These are phyloP conservation scores for Periplaneta americana DNA, from an alignment of 1,140 invertebrate genomes.

Conservation along the genomic window DNA sequence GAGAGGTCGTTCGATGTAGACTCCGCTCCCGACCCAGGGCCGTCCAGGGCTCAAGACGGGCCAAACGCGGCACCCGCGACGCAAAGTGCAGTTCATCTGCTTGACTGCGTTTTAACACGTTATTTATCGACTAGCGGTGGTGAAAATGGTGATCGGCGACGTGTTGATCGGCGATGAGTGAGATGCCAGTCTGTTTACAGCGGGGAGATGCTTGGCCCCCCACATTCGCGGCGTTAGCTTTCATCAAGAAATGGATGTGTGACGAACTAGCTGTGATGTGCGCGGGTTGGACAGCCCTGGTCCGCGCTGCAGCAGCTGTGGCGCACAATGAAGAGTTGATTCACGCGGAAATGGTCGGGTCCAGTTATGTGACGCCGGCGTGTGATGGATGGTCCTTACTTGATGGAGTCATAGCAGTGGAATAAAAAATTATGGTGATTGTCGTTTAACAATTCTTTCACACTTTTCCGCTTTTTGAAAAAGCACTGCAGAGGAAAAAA, in stretches of 20 bases:
- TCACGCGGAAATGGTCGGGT: conserved; percentile 13
- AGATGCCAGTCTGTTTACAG: too few relatives aligned
- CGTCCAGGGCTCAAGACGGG: too few relatives aligned
- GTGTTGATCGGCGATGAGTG: background rate
- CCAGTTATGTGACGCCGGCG: background rate
- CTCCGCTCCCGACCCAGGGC: background rate
- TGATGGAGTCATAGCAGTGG: background rate
- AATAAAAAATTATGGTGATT: conserved; percentile 8
- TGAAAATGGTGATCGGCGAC: background rate
- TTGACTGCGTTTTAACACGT: too few relatives aligned
- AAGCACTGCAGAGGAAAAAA: background rate
- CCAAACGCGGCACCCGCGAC: too few relatives aligned
- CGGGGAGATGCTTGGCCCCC: too few relatives aligned
- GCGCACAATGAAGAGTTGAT: conserved; percentile 14
- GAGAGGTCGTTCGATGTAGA: conserved; percentile 11
- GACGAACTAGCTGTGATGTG: too few relatives aligned
- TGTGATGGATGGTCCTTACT: background rate
- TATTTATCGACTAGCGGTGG: too few relatives aligned
- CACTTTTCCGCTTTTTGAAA: background rate
- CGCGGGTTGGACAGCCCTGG: background rate
- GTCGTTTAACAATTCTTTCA: conserved; percentile 4
- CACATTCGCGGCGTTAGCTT: too few relatives aligned
- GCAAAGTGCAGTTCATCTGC: too few relatives aligned
- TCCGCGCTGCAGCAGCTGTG: background rate
- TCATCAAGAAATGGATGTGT: too few relatives aligned